Base-by-base conservation (phyloP, 2,113 vertebrate species). In the Peromyscus maniculatus region DNA sequence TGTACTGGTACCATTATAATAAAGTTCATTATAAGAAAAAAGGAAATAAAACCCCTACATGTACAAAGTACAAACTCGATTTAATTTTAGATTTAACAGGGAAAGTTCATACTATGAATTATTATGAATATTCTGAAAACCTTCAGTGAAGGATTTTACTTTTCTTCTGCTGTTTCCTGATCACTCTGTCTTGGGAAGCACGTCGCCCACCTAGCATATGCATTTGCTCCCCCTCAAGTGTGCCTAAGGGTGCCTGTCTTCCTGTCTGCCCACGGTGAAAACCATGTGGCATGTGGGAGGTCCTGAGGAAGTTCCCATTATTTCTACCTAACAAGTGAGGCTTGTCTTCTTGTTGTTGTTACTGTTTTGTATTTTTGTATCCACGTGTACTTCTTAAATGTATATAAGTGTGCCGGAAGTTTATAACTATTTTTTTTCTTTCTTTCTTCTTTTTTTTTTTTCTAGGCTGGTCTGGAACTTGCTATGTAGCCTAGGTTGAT, bases 21-120 rank as follows among this genome's bases (percentile, higher is more conserved):
- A 62, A 43, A 93, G 78, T 86, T 46, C 71, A 77, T 92, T 89
- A 82, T 62, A 74, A 96, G 57, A 67, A 95, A 86, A 72, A 72
- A n/a, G 31, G 88, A 94, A 94, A 77, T 16, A 8, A 87, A 52
- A 24, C 11, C 15, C 62, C 26, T 74, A 87, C 28, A 87, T 15
- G 28, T 67, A 84, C 13, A 69, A 92, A 92, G 15, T 71, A 83
- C 3, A 69, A 36, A n/a, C 28, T 71, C 78, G 36, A 67, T n/a
- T 89, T 91, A 36, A 28, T 74, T 84, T 93, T 94, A 49, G 57
- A 49, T 64, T 86, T 64, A 89, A 71, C 13, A 89, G 57, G 62
- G 3, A 93, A 88, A 66, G 33, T 89, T 66, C 64, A n/a, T n/a
- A 59, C 5, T 89, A 7, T 82, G 36, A 93, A 67, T 89, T 87